Conservation (phyloP, 2,888 invertebrate species). For the Polymixis flavicincta region DNA sequence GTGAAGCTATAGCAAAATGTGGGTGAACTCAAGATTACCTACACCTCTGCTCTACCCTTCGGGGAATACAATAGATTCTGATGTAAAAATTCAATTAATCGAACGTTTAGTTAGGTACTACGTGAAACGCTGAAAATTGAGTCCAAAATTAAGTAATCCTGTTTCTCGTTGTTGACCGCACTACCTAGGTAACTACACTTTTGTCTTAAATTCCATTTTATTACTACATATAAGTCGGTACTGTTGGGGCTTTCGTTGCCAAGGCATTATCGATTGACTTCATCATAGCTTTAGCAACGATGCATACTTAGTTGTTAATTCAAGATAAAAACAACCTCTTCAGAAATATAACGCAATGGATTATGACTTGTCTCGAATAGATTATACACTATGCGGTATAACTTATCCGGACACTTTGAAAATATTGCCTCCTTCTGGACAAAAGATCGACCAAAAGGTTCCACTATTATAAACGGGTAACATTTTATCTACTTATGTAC, state of each 20-base stretch:
- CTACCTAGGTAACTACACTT: not conserved
- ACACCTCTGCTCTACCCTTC: not conserved
- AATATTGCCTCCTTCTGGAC: slow-evolving; percentile 92
- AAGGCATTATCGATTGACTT: slow-evolving; percentile 71
- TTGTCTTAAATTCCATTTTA: not conserved
- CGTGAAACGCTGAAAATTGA: not conserved
- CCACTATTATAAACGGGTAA: not conserved
- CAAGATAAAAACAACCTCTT: not conserved
- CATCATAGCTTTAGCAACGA: not conserved
- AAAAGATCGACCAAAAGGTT: slow-evolving; percentile 93
- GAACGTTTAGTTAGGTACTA: not conserved
- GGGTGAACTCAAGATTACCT: not conserved
- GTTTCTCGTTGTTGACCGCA: not conserved
- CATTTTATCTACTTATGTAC: not conserved
- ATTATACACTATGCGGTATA: slow-evolving; percentile 95
- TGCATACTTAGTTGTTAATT: not conserved
- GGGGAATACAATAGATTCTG: not conserved
- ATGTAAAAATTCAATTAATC: not conserved
- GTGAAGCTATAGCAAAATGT: not conserved
- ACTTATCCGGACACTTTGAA: slow-evolving; percentile 95
- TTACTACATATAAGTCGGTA: not conserved
- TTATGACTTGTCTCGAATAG: slow-evolving; percentile 95
- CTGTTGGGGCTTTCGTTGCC: slow-evolving; percentile 67
- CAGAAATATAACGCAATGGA: slow-evolving; percentile 90
- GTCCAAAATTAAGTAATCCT: not conserved